Conservation (phyloP, 2,888 invertebrate species). For the Synergus umbraculus region DNA sequence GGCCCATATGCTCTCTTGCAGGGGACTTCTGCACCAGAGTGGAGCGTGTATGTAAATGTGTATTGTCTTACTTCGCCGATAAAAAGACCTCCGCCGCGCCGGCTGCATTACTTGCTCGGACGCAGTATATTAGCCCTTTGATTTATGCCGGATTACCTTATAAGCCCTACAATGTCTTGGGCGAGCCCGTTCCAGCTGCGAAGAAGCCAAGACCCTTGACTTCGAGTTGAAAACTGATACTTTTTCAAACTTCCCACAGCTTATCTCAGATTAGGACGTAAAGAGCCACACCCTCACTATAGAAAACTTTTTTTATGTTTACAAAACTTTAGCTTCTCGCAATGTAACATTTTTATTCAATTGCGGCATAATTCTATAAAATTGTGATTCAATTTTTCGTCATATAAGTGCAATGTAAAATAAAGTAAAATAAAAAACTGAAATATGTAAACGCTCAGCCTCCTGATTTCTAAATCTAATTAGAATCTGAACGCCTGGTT, state of each 20-base stretch:
- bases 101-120: conserved; percentile 69
- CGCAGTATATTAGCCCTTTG: conserved; percentile 75
- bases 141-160: conserved; percentile 75
- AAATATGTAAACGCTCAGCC: background rate
- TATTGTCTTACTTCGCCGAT: conserved; percentile 75
- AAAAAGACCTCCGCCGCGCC: conserved; percentile 71
- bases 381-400: too few relatives aligned
- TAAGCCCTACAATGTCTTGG: conserved; percentile 71
- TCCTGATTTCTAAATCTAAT: background rate
- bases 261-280: conserved; percentile 17
- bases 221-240: conserved; percentile 25
- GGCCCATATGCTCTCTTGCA: conserved; percentile 61
- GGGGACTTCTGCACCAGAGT: conserved; percentile 52
- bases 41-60: conserved; percentile 73
- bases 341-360: background rate
- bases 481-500: background rate
- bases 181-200: conserved; percentile 53
- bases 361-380: too few relatives aligned
- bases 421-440: background rate
- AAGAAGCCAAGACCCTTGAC: conserved; percentile 41
- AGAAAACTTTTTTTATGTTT: background rate
- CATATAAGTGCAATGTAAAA: too few relatives aligned
- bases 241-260: conserved; percentile 17
- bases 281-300: background rate
- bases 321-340: background rate